A percentile compares a stretch with the other conserved stretches of the same genome.
These are phyloP conservation scores for Epizoanthus fatuus DNA, from an alignment of 92 coral and sea anemone genomes.

Conservation along the genomic window DNA sequence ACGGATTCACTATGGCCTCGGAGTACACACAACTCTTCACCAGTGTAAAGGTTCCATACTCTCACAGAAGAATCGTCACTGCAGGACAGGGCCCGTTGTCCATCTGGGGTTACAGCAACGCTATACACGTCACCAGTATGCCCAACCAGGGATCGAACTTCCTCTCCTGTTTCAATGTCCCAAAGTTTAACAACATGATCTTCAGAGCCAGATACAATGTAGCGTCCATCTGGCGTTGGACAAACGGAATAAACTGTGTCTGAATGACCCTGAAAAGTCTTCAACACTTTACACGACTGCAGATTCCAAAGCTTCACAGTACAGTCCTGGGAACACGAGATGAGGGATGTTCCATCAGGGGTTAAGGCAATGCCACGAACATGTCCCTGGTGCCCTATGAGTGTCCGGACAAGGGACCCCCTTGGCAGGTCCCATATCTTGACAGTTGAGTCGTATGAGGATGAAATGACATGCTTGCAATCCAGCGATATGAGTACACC, in stretches of 20 bases:
- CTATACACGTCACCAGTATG: constrained; percentile 70
- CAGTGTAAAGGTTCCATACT: constrained; percentile 62
- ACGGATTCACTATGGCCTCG: constrained; percentile 75
- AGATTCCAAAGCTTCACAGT: constrained; percentile 70
- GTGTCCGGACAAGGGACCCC: constrained; percentile 40
- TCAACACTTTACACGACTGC: constrained; percentile 8
- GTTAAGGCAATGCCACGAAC: constrained; percentile 68
- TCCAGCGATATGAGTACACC: constrained; percentile 63
- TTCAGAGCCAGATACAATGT: constrained; percentile 63
- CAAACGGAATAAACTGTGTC: constrained; percentile 65
- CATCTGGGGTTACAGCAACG: constrained; percentile 67
- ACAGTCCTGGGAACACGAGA: constrained; percentile 65
- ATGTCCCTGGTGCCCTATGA: constrained; percentile 68
- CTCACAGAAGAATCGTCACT: constrained; percentile 60
- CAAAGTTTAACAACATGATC: constrained; percentile 67
- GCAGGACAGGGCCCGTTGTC: constrained; percentile 52
- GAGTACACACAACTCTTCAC: constrained; percentile 51
- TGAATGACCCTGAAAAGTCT: constrained; percentile 63
- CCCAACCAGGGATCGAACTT: constrained; percentile 62
- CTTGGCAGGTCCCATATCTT: constrained; percentile 59
- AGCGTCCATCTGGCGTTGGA: constrained; percentile 43
- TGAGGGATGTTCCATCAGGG: constrained; percentile 49
- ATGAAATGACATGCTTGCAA: constrained; percentile 50
- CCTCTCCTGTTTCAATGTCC: constrained; percentile 52
- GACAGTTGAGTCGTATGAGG: constrained; percentile 62